Conservation (phyloP, 2,888 invertebrate genomes). For the Andrena hattorfiana region DNA sequence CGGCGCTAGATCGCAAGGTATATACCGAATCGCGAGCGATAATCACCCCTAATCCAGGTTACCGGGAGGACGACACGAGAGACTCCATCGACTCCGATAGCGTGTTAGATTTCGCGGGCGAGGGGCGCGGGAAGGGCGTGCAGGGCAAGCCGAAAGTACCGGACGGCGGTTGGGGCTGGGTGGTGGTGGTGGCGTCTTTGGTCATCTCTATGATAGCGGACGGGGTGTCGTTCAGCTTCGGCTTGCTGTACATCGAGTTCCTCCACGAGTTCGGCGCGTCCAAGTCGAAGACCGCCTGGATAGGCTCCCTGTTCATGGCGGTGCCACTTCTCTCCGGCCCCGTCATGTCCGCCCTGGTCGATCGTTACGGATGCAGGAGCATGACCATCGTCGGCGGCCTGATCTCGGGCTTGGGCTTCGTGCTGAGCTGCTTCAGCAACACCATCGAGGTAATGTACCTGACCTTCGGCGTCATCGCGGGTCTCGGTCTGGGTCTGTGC, state of each 20-base stretch:
- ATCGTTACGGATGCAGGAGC: conserved; percentile 93
- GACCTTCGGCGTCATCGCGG: conserved; percentile 94
- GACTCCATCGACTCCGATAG: conserved; percentile 86
- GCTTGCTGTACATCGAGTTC: conserved; percentile 94
- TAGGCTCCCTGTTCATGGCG: conserved; percentile 95
- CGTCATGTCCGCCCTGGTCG: conserved; percentile 93
- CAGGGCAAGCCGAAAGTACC: conserved; percentile 87
- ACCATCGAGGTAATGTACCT: conserved; percentile 92
- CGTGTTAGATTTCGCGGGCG: conserved; percentile 84
- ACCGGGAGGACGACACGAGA: conserved; percentile 85
- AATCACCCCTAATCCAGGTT: conserved; percentile 72
- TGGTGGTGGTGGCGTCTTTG: conserved; percentile 94
- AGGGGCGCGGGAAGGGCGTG: conserved; percentile 39
- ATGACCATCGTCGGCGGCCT: conserved; percentile 92
- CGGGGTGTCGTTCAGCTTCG: conserved; percentile 97
- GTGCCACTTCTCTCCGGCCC: conserved; percentile 95
- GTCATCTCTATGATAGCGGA: conserved; percentile 96
- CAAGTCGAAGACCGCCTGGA: conserved; percentile 95
- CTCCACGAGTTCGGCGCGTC: conserved; percentile 92
- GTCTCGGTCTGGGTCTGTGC: conserved; percentile 93
- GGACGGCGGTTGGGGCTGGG: conserved; percentile 96
- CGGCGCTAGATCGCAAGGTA: background rate
- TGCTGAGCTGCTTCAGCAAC: conserved; percentile 90
- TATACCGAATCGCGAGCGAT: conserved; percentile 28
- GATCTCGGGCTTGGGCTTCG: conserved; percentile 91